phyloP scores from a whole-genome alignment of 2,888 invertebrate species.

The Hydropsyche betteni region DNA sequence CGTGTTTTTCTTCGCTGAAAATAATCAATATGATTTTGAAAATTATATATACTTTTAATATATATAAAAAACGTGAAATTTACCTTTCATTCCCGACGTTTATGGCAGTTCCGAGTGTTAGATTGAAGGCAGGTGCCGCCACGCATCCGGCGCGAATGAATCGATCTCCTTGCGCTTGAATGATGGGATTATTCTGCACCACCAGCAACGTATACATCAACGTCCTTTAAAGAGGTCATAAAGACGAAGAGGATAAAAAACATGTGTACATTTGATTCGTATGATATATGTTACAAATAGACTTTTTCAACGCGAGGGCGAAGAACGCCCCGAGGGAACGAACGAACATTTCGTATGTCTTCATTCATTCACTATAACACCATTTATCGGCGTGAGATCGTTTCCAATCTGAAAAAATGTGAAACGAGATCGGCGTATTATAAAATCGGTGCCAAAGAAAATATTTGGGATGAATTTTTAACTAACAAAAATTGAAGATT shows the following conservation, averaged over 20 bases:
- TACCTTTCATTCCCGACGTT: constrained; percentile 64
- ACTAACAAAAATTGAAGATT: no score
- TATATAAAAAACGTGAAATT: constrained; percentile 33
- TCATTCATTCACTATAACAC: constrained; percentile 16
- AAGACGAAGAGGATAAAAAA: constrained; percentile 5
- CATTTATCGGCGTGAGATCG: background rate
- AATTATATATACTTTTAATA: background rate
- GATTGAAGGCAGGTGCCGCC: constrained; percentile 55
- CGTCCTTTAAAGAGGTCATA: constrained; percentile 63
- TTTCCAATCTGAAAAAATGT: constrained; percentile 18
- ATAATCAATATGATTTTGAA: background rate
- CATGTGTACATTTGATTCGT: background rate
- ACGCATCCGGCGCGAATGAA: constrained; percentile 83
- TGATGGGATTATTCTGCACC: constrained; percentile 84
- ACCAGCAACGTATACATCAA: constrained; percentile 80
- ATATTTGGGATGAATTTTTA: no score
- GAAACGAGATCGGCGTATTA: background rate
- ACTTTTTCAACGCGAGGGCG: background rate
- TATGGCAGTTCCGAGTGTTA: constrained; percentile 62
- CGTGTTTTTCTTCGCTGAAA: constrained; percentile 34
- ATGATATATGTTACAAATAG: constrained; percentile 12
- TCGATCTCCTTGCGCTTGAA: constrained; percentile 86
- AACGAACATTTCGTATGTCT: constrained; percentile 14
- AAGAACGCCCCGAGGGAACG: constrained; percentile 26
- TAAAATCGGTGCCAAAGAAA: background rate